Base-by-base conservation (phyloP, 1,140 invertebrate genomes). In the Ceratosolen solmsi region DNA sequence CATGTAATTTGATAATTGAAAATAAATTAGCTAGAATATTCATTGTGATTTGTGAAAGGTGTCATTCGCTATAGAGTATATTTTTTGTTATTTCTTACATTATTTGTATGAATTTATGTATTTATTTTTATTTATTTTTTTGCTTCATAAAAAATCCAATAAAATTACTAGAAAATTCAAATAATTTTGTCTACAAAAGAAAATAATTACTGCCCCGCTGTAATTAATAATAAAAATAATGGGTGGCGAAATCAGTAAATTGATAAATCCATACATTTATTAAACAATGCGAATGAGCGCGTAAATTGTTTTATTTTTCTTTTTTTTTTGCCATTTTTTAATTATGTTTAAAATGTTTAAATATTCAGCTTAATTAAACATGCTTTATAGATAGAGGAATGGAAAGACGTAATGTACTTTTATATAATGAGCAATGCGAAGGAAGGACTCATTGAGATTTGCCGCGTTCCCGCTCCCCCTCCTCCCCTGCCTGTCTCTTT, bases 291-390 rank as follows among this genome's bases (percentile, higher is more conserved):
- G 13, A 20, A 54, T 3, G 17, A 54, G 15, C 7, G 56, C 25
- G 15, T 65, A 36, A 46, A 71, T 71, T 71, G n/a, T n/a, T n/a
- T n/a, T n/a, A n/a, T n/a, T n/a, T n/a, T n/a, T n/a, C n/a, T n/a
- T n/a, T n/a, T n/a, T n/a, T 71, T 2, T n/a, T 25, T 71, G 0
- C 8, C 25, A 27, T 71, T 30, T 25, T 17, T 5, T 9, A 49
- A 71, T 49, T 15, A 49, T 9, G n/a, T 2, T 27, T 15, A 49
- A 71, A 71, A 49, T 36, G 49, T 46, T 41, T 41, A 78, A 78
- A 51, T 79, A 70, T 79, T 41, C 30, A 79, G 30, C n/a, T 79
- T 79, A 79, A 72, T 79, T 79, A 79, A 79, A 38, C 36, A 11
- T 54, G n/a, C 33, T 72, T 56, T 72, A 79, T 58, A 60, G 68